Base-by-base conservation (phyloP, 2,113 vertebrate genomes). In the Siniperca knerii region DNA sequence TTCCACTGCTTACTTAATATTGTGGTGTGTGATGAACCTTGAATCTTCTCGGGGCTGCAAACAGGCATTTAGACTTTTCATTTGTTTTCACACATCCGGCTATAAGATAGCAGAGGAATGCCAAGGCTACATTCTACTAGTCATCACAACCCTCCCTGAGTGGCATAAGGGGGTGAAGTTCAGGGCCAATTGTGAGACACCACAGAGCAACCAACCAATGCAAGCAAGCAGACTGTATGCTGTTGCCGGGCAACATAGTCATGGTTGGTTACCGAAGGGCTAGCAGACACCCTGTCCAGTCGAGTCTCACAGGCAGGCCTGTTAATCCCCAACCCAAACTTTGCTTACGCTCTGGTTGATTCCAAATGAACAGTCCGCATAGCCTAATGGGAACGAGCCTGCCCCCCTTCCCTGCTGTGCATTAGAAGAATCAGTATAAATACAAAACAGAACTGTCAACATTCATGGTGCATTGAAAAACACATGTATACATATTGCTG, bases 281-380 rank as follows among this genome's bases (percentile, higher is more conserved):
- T 46, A 77, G 42, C 69, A 72, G 76, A 74, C n/a, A 72, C 60
- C 68, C 80, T 1, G 80, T 76, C 66, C 80, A 74, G 79, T 84
- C 73, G 48, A 48, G 78, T 91, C 87, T 87, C 86, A 90, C 77
- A 88, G 87, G 75, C 87, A 60, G 68, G 87, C 81, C 46, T n/a
- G 83, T 61, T 95, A 95, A 95, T 94, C 93, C 92, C 84, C 86
- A 87, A 78, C 62, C 69, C 88, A 94, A 95, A 95, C 93, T 92
- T 85, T 88, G 84, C 92, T 94, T 86, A 91, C 72, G 84, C 90
- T 94, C 90, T 48, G 71, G 48, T 93, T 93, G 82, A 93, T 86
- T 89, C 83, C 65, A 90, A 92, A 91, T 75, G 78, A 88, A 84
- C 84, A 85, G 61, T 66, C 86, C n/a, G 15, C 60, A 81, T 65